Conservation (phyloP, 2,888 invertebrate genomes). For the Heteromurus nitidus region DNA sequence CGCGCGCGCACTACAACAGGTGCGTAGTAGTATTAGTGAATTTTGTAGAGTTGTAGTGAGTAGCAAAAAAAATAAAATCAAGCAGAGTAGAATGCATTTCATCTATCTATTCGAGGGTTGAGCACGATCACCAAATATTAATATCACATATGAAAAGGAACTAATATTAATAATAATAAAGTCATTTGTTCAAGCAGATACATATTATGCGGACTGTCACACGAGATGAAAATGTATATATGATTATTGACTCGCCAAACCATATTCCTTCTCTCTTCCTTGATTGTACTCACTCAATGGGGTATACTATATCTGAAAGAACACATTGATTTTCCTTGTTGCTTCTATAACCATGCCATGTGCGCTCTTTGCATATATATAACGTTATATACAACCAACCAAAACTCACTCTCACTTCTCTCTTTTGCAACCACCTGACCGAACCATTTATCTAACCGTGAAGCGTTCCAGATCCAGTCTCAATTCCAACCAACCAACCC, state of each 20-base stretch:
- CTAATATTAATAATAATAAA: slow-evolving; percentile 40
- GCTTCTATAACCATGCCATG: not conserved
- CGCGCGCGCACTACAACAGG: slow-evolving; percentile 58
- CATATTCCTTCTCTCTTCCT: not conserved
- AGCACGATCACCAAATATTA: slow-evolving; percentile 6
- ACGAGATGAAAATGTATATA: not conserved
- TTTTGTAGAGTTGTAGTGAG: slow-evolving; percentile 40
- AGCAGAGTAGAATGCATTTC: slow-evolving; percentile 20
- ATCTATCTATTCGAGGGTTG: slow-evolving; percentile 17
- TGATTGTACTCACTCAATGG: not conserved
- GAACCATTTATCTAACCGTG: slow-evolving; percentile 26
- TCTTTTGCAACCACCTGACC: slow-evolving; percentile 24
- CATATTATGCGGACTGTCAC: slow-evolving; percentile 2
- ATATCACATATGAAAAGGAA: not conserved
- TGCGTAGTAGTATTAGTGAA: slow-evolving; percentile 41
- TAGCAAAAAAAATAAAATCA: slow-evolving; percentile 29
- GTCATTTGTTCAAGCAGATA: slow-evolving; percentile 24
- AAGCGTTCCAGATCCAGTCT: slow-evolving; percentile 30
- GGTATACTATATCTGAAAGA: slow-evolving; percentile 1
- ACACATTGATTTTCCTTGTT: slow-evolving; percentile 17
- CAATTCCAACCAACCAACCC: slow-evolving; percentile 19
- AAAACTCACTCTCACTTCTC: slow-evolving; percentile 27
- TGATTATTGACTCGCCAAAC: slow-evolving; percentile 20
- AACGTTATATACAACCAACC: not conserved
- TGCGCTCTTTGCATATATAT: not conserved